Evolutionary conservation across 2,888 invertebrate species (phyloP), one percentile per base, ranked within the genome.

Genomic region (Pristionchus maxplancki): DNA sequence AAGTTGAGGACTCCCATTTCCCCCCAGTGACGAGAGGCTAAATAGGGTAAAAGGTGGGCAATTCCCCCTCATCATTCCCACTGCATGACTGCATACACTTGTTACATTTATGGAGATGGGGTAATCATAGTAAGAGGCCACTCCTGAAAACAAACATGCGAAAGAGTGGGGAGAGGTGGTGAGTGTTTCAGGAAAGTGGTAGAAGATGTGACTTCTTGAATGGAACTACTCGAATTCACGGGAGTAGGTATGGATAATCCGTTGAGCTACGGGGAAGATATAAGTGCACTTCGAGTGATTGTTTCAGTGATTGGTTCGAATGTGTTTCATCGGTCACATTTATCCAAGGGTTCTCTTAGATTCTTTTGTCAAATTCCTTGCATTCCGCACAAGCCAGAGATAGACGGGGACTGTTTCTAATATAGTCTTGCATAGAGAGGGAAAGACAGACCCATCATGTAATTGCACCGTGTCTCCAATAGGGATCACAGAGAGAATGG

Each of bases 401-500:
- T 48, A 58, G 28, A 34, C 34, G 67, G 31, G 31, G 67, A 28
- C 31, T 71, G 37, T 71, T 71, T 71, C 71, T 71, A 71, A 71
- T 71, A 71, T 34, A 37, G 37, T 71, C 37, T 34, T 37, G 4
- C 31, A 15, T 64, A 74, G 71, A 40, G 71, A 24, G 71, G 78
- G 44, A 24, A 24, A 71, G 71, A 37, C 37, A 37, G 71, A 37
- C 37, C 37, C 78, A 48, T 78, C n/a, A 78, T 78, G 78, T 78
- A 78, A 78, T 78, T 78, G 78, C 48, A 78, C 78, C n/a, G 28
- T 78, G 78, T 78, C 71, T 71, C 78, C 78, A 44, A n/a, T n/a
- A 28, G 78, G 78, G 78, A 78, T 78, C 78, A 78, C 17, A 24
- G 78, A 28, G 44, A 78, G 71, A 74, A 40, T 74, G 31, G 71